Percentiles rank a stretch among this genome's conserved stretches.
Evolutionary conservation across 2,888 invertebrate species (phyloP).

Genomic region (Hypselothyrea guttata): DNA sequence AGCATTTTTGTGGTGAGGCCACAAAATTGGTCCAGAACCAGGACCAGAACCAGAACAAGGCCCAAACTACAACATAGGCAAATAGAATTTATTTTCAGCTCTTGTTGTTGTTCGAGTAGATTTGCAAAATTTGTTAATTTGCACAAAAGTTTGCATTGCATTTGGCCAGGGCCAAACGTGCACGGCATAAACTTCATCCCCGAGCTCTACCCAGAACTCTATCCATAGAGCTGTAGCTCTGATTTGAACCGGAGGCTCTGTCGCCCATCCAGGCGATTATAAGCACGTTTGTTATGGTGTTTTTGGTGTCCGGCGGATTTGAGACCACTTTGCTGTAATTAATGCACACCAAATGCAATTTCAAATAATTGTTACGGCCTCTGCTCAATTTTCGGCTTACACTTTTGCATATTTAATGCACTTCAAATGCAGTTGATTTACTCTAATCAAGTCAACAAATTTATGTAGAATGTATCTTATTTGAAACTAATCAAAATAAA

Average conservation of each 20-base stretch:
- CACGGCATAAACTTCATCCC: constrained; percentile 63
- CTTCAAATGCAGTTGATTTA: too few species aligned
- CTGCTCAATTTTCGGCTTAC: too few species aligned
- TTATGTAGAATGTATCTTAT: too few species aligned
- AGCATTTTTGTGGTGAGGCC: constrained; percentile 54
- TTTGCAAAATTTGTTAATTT: constrained; percentile 74
- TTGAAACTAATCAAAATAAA: too few species aligned
- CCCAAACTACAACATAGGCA: constrained; percentile 64
- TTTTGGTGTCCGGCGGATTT: constrained; percentile 6
- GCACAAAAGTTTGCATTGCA: constrained; percentile 69
- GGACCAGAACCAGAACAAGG: constrained; percentile 1
- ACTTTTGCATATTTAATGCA: too few species aligned
- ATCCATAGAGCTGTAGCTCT: background rate
- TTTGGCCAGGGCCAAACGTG: constrained; percentile 62
- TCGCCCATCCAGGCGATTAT: constrained; percentile 33
- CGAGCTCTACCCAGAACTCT: too few species aligned
- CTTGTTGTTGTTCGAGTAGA: constrained; percentile 36
- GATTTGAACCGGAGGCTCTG: constrained; percentile 4
- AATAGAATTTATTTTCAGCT: constrained; percentile 60
- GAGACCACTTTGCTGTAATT: constrained; percentile 46
- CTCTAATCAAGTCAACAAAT: too few species aligned
- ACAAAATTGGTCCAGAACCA: constrained; percentile 39
- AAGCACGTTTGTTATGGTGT: constrained; percentile 21
- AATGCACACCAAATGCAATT: constrained; percentile 35
- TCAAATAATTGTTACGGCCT: constrained; percentile 19